These are phyloP conservation scores for Cherax quadricarinatus DNA, from an alignment of 1,140 invertebrate species.

Conservation along the genomic window DNA sequence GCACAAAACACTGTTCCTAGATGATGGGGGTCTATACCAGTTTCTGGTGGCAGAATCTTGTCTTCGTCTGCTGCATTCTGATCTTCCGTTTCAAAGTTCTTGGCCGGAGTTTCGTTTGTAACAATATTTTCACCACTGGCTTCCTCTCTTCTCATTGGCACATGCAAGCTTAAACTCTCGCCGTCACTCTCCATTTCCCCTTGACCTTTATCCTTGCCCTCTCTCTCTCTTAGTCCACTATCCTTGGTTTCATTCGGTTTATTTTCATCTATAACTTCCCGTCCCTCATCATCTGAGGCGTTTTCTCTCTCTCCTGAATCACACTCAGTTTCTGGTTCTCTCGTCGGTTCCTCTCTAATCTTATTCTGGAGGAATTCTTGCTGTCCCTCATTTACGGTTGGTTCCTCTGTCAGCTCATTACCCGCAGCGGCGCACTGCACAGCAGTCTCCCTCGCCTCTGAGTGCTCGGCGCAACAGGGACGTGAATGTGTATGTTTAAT, in stretches of 20 bases:
- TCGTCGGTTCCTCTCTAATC: too few species aligned
- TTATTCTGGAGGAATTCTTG: not conserved
- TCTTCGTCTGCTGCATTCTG: not conserved
- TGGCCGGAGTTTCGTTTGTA: not conserved
- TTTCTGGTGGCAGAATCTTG: not conserved
- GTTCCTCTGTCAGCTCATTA: not conserved
- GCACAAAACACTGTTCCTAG: not conserved
- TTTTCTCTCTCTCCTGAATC: not conserved
- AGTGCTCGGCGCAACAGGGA: not conserved
- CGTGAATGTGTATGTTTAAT: not conserved
- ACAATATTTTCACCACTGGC: not conserved
- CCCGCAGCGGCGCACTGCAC: not conserved
- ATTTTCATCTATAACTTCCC: not conserved
- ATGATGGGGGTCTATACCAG: not conserved
- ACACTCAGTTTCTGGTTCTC: not conserved
- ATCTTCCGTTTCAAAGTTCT: not conserved
- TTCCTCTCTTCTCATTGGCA: not conserved
- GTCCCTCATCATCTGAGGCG: not conserved
- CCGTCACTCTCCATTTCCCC: not conserved
- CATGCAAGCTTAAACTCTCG: not conserved
- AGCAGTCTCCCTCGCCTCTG: not conserved
- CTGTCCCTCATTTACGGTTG: not conserved
- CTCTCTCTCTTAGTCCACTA: not conserved
- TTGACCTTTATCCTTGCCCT: not conserved
- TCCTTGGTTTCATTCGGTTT: not conserved